Evolutionary conservation across 2,888 invertebrate species (phyloP).

Genomic region (Scaptomyza caliginosa): DNA sequence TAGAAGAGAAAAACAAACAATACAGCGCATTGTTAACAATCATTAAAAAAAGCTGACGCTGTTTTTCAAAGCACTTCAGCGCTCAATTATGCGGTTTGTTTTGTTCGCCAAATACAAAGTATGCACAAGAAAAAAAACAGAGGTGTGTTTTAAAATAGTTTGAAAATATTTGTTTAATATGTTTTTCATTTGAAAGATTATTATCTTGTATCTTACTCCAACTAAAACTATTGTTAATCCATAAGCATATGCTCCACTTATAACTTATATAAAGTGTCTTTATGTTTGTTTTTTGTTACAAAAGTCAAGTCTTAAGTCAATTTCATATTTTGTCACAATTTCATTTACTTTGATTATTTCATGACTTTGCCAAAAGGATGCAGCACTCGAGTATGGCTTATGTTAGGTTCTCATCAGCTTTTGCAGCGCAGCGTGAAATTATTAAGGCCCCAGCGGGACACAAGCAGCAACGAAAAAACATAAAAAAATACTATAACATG

Average conservation of each 20-base stretch:
- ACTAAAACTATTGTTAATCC: no score
- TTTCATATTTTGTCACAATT: slow-evolving; percentile 11
- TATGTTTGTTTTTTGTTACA: no score
- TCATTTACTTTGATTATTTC: slow-evolving; percentile 26
- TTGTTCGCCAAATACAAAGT: slow-evolving; percentile 6
- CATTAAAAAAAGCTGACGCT: slow-evolving; percentile 26
- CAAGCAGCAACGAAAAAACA: neutral
- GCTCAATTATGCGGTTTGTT: slow-evolving; percentile 53
- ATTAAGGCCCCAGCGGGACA: slow-evolving; percentile 59
- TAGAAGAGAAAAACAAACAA: slow-evolving; percentile 1
- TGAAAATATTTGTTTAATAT: no score
- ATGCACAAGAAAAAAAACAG: neutral
- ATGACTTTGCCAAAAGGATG: slow-evolving; percentile 5
- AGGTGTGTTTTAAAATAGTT: neutral
- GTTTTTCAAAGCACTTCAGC: slow-evolving; percentile 12
- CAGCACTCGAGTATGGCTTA: neutral
- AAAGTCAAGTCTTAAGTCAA: neutral
- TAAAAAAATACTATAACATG: slow-evolving; percentile 18
- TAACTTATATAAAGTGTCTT: no score
- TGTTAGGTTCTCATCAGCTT: slow-evolving; percentile 8
- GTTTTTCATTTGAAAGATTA: no score
- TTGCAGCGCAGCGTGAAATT: slow-evolving; percentile 63
- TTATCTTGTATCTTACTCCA: no score
- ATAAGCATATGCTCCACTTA: no score
- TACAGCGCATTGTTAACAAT: slow-evolving; percentile 33